phyloP scores from a whole-genome alignment of 2,888 invertebrate species.

The Incurvaria masculella region DNA sequence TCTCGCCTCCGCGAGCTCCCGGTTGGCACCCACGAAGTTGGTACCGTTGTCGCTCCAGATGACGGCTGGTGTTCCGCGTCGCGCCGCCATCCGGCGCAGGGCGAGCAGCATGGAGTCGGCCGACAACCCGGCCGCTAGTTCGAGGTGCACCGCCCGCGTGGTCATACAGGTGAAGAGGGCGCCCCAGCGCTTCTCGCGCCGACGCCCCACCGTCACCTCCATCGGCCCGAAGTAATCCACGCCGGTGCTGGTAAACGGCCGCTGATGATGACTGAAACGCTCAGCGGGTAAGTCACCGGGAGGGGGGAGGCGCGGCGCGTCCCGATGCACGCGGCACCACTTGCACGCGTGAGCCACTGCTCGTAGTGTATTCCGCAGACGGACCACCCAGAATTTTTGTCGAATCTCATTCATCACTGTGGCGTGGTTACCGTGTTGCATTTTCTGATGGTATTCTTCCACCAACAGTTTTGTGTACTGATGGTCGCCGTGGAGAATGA shows the following conservation, averaged over 20 bases:
- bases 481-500: too few relatives aligned
- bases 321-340: too few relatives aligned
- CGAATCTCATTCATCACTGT: too few relatives aligned
- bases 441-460: too few relatives aligned
- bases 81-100: constrained; percentile 9
- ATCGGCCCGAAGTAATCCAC: constrained; percentile 16
- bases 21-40: constrained; percentile 13
- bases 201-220: constrained; percentile 10
- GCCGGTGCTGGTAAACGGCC: constrained; percentile 11
- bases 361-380: too few relatives aligned
- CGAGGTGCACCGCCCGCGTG: constrained; percentile 7
- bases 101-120: constrained; percentile 14
- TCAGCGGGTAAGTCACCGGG: constrained; percentile 6
- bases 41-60: constrained; percentile 17
- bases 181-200: constrained; percentile 10
- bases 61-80: constrained; percentile 7
- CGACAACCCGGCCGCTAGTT: constrained; percentile 1
- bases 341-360: too few relatives aligned
- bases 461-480: too few relatives aligned
- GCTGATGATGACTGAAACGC: constrained; percentile 5
- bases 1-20: too few relatives aligned
- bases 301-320: too few relatives aligned
- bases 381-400: too few relatives aligned
- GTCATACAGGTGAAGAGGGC: constrained; percentile 8
- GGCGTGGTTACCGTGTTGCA: too few relatives aligned